Conservation (phyloP, 2,888 invertebrate species). For the Melinaea menophilus region DNA sequence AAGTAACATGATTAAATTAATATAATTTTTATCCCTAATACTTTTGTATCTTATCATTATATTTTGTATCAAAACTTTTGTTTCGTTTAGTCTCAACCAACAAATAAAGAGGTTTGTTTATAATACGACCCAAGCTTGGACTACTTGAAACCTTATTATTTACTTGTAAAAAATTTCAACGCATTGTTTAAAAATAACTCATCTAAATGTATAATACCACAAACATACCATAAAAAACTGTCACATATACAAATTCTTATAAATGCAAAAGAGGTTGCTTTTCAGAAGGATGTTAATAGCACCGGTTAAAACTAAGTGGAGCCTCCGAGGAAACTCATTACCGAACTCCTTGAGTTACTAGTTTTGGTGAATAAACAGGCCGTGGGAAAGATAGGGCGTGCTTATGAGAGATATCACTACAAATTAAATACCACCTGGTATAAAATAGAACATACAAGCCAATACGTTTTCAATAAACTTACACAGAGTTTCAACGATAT, state of each 20-base stretch:
- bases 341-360: slow-evolving; percentile 73
- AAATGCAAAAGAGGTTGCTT: slow-evolving; percentile 29
- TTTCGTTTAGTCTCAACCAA: no score
- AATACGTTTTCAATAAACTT: slow-evolving; percentile 25
- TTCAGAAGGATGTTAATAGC: slow-evolving; percentile 49
- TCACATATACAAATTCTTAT: not conserved
- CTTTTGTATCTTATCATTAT: no score
- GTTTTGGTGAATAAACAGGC: slow-evolving; percentile 70
- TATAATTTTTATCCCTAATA: no score
- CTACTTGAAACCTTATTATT: no score
- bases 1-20: no score
- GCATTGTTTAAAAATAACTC: no score
- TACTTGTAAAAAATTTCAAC: no score
- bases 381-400: slow-evolving; percentile 55
- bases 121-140: no score
- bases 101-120: no score
- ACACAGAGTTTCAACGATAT: slow-evolving; percentile 13
- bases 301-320: slow-evolving; percentile 54
- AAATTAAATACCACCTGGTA: slow-evolving; percentile 64
- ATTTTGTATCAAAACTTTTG: no score
- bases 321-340: slow-evolving; percentile 71
- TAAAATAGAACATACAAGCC: slow-evolving; percentile 35
- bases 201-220: no score
- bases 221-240: no score
- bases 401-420: slow-evolving; percentile 73